Evolutionary conservation across 2,888 invertebrate species (phyloP).

Genomic region (Oscheius onirici): DNA sequence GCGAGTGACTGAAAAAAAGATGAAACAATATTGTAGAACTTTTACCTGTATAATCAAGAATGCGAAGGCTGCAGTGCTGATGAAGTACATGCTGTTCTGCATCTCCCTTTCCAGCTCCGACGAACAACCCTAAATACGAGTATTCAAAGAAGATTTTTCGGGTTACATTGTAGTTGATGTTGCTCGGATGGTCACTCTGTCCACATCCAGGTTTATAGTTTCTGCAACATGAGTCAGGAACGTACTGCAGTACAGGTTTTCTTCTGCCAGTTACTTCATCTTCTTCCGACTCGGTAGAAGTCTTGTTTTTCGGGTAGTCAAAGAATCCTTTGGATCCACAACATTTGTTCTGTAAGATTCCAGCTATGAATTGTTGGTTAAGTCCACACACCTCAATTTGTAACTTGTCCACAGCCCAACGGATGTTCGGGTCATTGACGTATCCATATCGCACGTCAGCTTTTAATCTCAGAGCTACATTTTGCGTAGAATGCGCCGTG

Average conservation of each 20-base stretch:
- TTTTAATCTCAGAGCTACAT: background rate
- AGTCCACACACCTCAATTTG: constrained; percentile 15
- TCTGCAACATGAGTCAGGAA: constrained; percentile 51
- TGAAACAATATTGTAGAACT: background rate
- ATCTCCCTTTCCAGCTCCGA: constrained; percentile 33
- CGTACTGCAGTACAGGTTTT: constrained; percentile 35
- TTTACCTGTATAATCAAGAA: constrained; percentile 33
- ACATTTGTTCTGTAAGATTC: constrained; percentile 41
- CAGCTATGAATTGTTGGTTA: background rate
- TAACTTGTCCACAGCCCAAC: constrained; percentile 15
- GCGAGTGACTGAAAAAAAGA: constrained; percentile 7
- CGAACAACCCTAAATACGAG: constrained; percentile 37
- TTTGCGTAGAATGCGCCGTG: background rate
- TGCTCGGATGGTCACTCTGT: constrained; percentile 45
- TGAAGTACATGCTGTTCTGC: constrained; percentile 42
- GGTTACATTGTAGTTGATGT: constrained; percentile 45
- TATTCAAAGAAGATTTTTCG: background rate
- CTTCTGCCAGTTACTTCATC: constrained; percentile 25
- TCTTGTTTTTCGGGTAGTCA: constrained; percentile 39
- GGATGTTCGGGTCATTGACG: background rate
- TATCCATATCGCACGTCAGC: constrained; percentile 16
- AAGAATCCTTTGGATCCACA: constrained; percentile 43
- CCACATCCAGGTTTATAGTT: constrained; percentile 41
- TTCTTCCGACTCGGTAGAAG: constrained; percentile 34
- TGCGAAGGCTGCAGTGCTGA: constrained; percentile 38